Percentiles rank a stretch among this genome's conserved stretches.
phyloP scores from a whole-genome alignment of 2,888 invertebrate species.

The Apamea monoglypha region DNA sequence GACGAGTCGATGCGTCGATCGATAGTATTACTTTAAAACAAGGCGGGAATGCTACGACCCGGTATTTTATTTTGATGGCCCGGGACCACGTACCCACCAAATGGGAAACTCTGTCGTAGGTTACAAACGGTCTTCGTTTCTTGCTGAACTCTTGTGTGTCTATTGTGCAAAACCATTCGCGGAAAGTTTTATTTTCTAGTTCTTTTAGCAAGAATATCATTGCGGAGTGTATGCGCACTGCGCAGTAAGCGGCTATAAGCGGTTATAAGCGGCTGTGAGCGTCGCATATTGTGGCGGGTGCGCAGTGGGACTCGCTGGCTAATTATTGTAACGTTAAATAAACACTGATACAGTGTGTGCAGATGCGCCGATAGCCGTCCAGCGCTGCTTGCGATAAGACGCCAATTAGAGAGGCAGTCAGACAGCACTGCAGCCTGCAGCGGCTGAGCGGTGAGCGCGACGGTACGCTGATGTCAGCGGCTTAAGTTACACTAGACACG shows the following conservation, averaged over 20 bases:
- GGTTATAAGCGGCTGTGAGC: too few species aligned
- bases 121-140: background rate
- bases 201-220: too few species aligned
- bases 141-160: background rate
- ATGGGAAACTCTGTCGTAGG: too few species aligned
- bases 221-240: too few species aligned
- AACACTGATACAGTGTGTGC: conserved; percentile 7
- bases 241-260: too few species aligned
- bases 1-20: too few species aligned
- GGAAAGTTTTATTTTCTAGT: too few species aligned
- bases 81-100: too few species aligned
- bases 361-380: conserved; percentile 12
- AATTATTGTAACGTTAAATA: conserved; percentile 16
- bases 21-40: too few species aligned
- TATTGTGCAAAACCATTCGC: too few species aligned
- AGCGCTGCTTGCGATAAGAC: conserved; percentile 8
- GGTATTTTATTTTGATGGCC: too few species aligned
- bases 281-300: background rate
- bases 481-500: background rate
- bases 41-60: too few species aligned
- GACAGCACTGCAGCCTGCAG: conserved; percentile 1
- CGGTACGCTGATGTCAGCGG: background rate
- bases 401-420: background rate
- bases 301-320: background rate
- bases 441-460: background rate